Evolutionary conservation across 2,113 vertebrate genomes (phyloP), one percentile per base, ranked within the genome.

Genomic region (Labrus mixtus): DNA sequence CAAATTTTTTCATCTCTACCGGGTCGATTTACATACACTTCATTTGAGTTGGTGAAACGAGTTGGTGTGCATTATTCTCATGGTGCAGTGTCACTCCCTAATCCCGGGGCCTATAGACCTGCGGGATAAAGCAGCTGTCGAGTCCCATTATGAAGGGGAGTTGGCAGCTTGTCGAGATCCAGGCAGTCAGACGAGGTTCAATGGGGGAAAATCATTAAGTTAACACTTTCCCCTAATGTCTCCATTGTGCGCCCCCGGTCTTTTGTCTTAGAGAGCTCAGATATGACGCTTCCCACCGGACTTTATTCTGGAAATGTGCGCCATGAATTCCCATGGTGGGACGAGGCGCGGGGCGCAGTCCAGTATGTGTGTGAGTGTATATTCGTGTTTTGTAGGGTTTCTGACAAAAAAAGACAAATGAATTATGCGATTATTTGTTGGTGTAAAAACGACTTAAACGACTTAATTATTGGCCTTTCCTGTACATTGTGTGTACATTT

Each of bases 181-280:
- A 94, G 94, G 93, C 95, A 95, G 95, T 95, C 93, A 94, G 95
- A 93, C 92, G 87, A 91, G 92, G 83, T 92, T 96, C 94, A 94
- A 95, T 93, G 91, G 93, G 87, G 90, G 93, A 92, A 95, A 95
- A 95, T 95, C 94, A 96, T 96, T 96, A 97, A 97, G 95, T 95
- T 95, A 96, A 96, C 95, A 95, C 95, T 95, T 95, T 95, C 93
- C 94, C 87, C 93, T 96, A 96, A 96, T 96, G 94, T 95, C 92
- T 92, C 92, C 90, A 95, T 96, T 96, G 95, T 96, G 93, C 90
- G 85, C 73, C 76, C 65, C 71, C 79, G 74, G 88, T 90, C 69
- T 89, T 95, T 95, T 95, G 94, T 96, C 92, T 96, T 95, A 95
- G 82, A 92, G 90, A 87, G 90, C 83, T 85, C 89, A 84, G 62